Base-by-base conservation (phyloP, 2,113 vertebrate genomes). In the Tor tambroides region DNA sequence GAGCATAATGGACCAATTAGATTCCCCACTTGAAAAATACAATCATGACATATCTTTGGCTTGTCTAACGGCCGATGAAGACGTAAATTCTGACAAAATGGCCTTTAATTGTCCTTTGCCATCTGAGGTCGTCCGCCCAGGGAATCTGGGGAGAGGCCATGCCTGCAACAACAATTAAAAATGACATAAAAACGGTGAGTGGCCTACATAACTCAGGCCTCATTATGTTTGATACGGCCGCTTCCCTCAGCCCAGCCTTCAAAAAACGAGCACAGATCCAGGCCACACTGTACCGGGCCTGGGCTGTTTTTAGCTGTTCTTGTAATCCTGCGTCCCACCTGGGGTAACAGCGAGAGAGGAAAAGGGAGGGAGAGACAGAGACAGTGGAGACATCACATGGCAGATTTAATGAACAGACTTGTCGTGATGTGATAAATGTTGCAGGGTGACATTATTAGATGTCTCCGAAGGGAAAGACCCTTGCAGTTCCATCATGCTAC, bases 381-480 rank as follows among this genome's bases (percentile, higher is more conserved):
- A 32, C 10, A 38, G 49, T 15, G 59, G 32, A 77, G 61, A 83
- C 74, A 51, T 80, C 17, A 61, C 85, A 54, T 69, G 63, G 54
- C 84, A 83, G 83, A 85, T 80, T 83, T 83, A 85, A 84, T 30
- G 49, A 86, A 87, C 32, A 77, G 77, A 82, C 83, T 82, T 80
- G 67, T 85, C 71, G 43, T 69, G 88, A 89, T 54, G 80, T 89
- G 65, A 83, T 85, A 89, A 87, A 90, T 89, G 87, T 89, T 88
- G 83, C 89, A 82, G 61, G 56, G 77, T 83, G 85, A 82, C 87
- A 85, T 85, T 88, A 85, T 85, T 85, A 83, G 78, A 90, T 85
- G 83, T 80, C 86, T 90, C 86, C 28, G 23, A 14, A 82, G 65
- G 83, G 85, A 89, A 67, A 74, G 85, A 85, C 79, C 80, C 69